phyloP scores from a whole-genome alignment of 2,113 vertebrate species.

The Taurulus bubalis region DNA sequence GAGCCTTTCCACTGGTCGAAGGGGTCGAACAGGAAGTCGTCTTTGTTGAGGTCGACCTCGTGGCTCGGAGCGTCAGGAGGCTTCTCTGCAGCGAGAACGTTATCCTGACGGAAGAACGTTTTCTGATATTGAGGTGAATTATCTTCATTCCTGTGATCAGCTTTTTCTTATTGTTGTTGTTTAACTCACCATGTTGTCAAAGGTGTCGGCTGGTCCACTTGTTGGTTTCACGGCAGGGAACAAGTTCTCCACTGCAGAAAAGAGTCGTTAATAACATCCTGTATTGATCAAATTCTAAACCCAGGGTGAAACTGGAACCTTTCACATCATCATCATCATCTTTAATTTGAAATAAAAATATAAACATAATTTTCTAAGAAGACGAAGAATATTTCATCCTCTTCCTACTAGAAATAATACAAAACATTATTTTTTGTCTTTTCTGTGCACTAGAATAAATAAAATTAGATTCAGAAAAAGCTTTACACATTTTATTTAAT shows the following conservation, averaged over 20 bases:
- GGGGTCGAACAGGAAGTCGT: slow-evolving; percentile 74
- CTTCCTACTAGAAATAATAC: no score
- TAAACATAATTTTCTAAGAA: no score
- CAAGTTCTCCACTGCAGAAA: slow-evolving; percentile 68
- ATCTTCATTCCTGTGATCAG: neutral
- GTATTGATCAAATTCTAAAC: neutral
- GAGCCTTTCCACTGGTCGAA: slow-evolving; percentile 63
- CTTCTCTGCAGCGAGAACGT: slow-evolving; percentile 79
- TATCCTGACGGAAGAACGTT: slow-evolving; percentile 67
- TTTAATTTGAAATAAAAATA: neutral
- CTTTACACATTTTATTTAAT: no score
- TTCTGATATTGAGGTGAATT: no score
- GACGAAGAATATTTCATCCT: no score
- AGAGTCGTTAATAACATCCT: neutral
- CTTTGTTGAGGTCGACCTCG: slow-evolving; percentile 70
- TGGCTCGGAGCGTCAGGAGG: slow-evolving; percentile 75
- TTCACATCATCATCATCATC: neutral
- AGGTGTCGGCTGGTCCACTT: slow-evolving; percentile 56
- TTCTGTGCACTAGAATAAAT: no score
- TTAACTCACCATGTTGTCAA: slow-evolving; percentile 78
- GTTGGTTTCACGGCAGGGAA: slow-evolving; percentile 66
- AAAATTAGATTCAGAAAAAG: no score
- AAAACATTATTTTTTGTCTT: no score
- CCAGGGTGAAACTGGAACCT: neutral
- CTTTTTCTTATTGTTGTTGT: neutral